These are phyloP conservation scores for Poecilia velifera DNA, from an alignment of 2,797 vertebrate species.

Conservation along the genomic window DNA sequence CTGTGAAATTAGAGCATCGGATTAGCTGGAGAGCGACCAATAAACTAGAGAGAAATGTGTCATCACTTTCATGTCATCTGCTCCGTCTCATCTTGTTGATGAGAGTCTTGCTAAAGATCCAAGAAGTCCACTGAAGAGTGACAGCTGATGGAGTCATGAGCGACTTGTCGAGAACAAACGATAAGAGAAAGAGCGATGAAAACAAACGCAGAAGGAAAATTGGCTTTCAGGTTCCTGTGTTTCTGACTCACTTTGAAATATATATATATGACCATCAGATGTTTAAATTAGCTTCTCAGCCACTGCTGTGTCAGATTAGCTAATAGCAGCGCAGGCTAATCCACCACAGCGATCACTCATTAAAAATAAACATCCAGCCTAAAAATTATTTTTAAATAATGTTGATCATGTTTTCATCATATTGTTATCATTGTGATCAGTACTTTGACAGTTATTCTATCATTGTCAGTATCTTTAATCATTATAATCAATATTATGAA, in stretches of 20 bases:
- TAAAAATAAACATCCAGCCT: too few species aligned
- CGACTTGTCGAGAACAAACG: not conserved
- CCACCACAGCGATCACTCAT: too few species aligned
- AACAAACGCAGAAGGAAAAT: not conserved
- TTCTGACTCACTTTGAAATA: not conserved
- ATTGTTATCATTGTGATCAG: too few species aligned
- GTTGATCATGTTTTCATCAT: too few species aligned
- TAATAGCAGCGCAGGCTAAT: too few species aligned
- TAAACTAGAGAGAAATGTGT: not conserved
- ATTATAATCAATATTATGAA: not conserved
- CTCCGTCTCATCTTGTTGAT: constrained; percentile 3
- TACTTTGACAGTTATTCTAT: not conserved
- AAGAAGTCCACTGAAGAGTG: not conserved
- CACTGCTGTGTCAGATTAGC: too few species aligned
- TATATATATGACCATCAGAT: too few species aligned
- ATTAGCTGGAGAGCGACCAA: not conserved
- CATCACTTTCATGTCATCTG: constrained; percentile 4
- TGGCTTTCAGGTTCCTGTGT: not conserved
- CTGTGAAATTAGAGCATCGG: not conserved
- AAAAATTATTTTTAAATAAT: too few species aligned
- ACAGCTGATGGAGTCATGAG: constrained; percentile 7
- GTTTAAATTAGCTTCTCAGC: too few species aligned
- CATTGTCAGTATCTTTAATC: not conserved
- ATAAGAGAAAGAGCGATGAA: not conserved
- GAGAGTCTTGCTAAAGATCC: constrained; percentile 1